These are phyloP conservation scores for Andricus curvator DNA, from an alignment of 2,888 invertebrate species.

Conservation along the genomic window DNA sequence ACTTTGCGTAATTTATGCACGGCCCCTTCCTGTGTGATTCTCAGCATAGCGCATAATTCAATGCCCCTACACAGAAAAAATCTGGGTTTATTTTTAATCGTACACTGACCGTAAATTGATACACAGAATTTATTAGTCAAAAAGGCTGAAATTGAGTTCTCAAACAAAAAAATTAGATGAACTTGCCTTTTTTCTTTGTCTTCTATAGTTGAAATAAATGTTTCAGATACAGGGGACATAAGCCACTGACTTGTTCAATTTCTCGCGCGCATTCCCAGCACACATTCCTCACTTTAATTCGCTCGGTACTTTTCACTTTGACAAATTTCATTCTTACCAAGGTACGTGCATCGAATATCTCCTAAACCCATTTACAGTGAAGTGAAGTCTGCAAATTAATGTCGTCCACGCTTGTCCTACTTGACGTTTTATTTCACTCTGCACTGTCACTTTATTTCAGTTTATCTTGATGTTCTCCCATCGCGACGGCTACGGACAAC, in stretches of 20 bases:
- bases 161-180: no score
- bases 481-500: not conserved
- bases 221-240: conserved; percentile 41
- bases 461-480: not conserved
- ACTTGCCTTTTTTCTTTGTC: not conserved
- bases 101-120: no score
- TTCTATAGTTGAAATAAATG: conserved; percentile 31
- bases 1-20: no score
- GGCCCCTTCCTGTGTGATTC: no score
- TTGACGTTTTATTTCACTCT: conserved; percentile 51
- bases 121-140: no score
- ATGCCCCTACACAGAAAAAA: no score
- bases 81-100: no score
- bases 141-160: no score
- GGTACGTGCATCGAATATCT: conserved; percentile 68
- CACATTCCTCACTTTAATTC: conserved; percentile 64
- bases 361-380: conserved; percentile 55
- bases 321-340: conserved; percentile 69
- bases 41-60: no score
- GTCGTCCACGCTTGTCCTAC: conserved; percentile 55
- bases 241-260: conserved; percentile 55
- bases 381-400: conserved; percentile 60
- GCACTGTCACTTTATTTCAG: conserved; percentile 41
- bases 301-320: conserved; percentile 64
- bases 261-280: conserved; percentile 49